A percentile compares a stretch with the other conserved stretches of the same genome.
phyloP scores from a whole-genome alignment of 2,113 vertebrate genomes.

The Mobula birostris region DNA sequence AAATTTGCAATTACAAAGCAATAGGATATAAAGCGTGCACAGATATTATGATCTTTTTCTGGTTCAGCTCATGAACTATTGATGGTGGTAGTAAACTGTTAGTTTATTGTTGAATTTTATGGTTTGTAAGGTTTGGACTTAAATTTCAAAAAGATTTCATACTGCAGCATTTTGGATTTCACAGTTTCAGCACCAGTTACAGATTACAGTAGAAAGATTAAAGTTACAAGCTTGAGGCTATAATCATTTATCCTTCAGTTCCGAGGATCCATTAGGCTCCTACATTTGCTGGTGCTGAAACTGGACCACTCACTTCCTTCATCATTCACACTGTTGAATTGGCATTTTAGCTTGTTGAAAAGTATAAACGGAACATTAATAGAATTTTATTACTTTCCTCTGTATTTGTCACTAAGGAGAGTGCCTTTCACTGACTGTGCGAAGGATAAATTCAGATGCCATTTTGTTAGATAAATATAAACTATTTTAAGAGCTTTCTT shows the following conservation, averaged over 20 bases:
- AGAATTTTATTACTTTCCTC: background rate
- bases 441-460: background rate
- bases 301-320: background rate
- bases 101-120: background rate
- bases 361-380: background rate
- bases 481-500: background rate
- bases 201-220: background rate
- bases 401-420: background rate
- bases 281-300: background rate
- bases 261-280: background rate
- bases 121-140: background rate
- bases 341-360: background rate
- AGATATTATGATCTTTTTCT: background rate
- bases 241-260: background rate
- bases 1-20: too few relatives aligned
- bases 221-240: background rate
- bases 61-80: background rate
- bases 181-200: background rate
- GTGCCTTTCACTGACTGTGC: background rate
- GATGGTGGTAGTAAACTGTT: background rate
- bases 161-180: background rate
- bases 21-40: background rate
- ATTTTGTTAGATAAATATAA: background rate
- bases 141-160: background rate
- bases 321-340: background rate